Evolutionary conservation across 2,797 vertebrate species (phyloP).

Genomic region (Spatula clypeata): DNA sequence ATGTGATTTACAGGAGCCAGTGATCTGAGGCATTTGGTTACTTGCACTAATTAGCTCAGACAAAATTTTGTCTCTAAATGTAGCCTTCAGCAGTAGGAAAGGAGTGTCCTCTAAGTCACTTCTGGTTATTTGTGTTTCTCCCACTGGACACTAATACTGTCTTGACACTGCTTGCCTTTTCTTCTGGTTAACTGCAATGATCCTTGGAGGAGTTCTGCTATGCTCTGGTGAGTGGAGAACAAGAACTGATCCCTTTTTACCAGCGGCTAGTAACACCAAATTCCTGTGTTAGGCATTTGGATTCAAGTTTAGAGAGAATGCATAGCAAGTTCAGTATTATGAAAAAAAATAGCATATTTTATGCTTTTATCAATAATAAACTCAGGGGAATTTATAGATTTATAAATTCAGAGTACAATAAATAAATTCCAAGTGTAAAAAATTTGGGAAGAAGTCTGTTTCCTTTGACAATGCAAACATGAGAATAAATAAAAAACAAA

Average conservation of each 20-base stretch:
- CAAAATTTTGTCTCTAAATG: background rate
- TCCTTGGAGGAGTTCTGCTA: background rate
- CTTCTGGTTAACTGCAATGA: background rate
- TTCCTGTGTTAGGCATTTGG: background rate
- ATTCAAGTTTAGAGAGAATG: background rate
- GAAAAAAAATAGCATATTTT: background rate
- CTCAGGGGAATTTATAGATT: background rate
- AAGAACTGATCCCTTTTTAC: background rate
- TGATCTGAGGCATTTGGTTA: background rate
- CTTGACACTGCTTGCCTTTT: background rate
- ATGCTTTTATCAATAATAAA: background rate
- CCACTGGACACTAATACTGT: background rate
- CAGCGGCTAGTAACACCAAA: background rate
- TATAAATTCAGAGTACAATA: background rate
- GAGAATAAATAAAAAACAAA: background rate
- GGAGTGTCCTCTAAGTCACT: background rate
- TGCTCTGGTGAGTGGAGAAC: background rate
- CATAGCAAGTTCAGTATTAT: background rate
- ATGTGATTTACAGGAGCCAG: background rate
- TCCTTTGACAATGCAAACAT: background rate
- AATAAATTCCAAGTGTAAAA: background rate
- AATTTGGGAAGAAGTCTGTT: background rate
- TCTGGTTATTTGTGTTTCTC: background rate
- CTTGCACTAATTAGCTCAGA: constrained; percentile 7
- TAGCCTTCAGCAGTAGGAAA: background rate